Base-by-base conservation (phyloP, 2,113 vertebrate genomes). In the Xiphorhynchus elegans region DNA sequence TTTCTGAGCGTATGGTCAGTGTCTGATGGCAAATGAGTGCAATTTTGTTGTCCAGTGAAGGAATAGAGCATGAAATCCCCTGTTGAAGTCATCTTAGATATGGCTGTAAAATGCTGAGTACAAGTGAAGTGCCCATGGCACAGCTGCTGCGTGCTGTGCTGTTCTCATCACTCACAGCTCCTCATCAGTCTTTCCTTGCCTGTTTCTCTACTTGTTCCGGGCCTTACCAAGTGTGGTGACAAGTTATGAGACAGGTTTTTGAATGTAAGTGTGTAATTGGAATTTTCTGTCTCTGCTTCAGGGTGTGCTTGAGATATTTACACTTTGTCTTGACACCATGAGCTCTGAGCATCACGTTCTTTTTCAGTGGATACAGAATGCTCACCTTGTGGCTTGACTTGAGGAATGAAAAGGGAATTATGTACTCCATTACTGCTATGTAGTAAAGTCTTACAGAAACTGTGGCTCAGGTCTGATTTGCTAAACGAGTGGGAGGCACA, bases 21-120 rank as follows among this genome's bases (percentile, higher is more conserved):
- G 60, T 78, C 85, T 90, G 85, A 75, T 93, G 85, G 90, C 88
- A 92, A 44, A 46, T 67, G 49, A 93, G 40, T 72, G 56, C 52
- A 60, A 60, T 96, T 93, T 89, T 68, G 60, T 75, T 84, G 56
- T 86, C 64, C 59, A n/a, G 11, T 42, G 83, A 84, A 80, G 39
- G 93, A 84, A 52, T 0, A 81, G 56, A 90, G 56, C 60, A 64
- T 84, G 92, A 90, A 93, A 90, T 88, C 56, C 37, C 10, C n/a
- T 62, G 29, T 0, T 70, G 64, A 77, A 46, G 28, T 68, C 37
- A 47, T 86, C 72, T 72, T 78, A 88, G 72, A 31, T 31, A 59
- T 11, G 21, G 50, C 82, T 95, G 72, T 56, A 67, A 86, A 88
- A 77, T 29, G 33, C 79, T 78, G 68, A 86, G 40, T 17, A 23